Base-by-base conservation (phyloP, 2,888 invertebrate genomes). In the Saturnia japonica region DNA sequence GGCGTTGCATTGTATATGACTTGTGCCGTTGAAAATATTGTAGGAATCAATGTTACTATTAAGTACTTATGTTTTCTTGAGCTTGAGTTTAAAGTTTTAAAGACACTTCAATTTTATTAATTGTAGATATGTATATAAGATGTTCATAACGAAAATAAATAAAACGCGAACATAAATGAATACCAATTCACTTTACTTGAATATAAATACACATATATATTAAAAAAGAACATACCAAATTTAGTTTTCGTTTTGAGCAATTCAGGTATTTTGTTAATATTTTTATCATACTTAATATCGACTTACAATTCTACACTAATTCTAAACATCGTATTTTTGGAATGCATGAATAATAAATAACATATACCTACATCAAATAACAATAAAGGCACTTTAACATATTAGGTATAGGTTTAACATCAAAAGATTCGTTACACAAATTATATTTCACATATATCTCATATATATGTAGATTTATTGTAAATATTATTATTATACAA, bases 211-310 rank as follows among this genome's bases (percentile, higher is more conserved):
- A 70, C 66, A 51, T 57, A 71, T 71, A 62, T 62, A 67, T 60
- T 34, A 62, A 57, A 42, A 62, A 57, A n/a, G n/a, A 62, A 62
- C 42, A 64, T 47, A 64, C 34, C 34, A 69, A 69, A 67, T 71
- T 70, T 73, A 76, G 77, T 77, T 75, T 75, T 73, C 79, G 79
- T 74, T 77, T 87, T 86, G 87, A 86, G 87, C 86, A 86, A 85
- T 77, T 79, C 85, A 86, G 86, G 84, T 80, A 82, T 83, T 73
- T 72, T 77, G 47, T 19, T 47, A 72, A 74, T 74, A 74, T 78
- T 73, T 74, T 73, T 72, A 64, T 70, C 73, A 70, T 74, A 75
- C 71, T 74, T 76, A 73, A 75, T 69, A 74, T 71, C 40, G 76
- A 74, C 72, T 79, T 76, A 68, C 25, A 76, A 70, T 76, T 47